Evolutionary conservation across 2,113 vertebrate genomes (phyloP), one percentile per base, ranked within the genome.

Genomic region (Caranx melampygus): DNA sequence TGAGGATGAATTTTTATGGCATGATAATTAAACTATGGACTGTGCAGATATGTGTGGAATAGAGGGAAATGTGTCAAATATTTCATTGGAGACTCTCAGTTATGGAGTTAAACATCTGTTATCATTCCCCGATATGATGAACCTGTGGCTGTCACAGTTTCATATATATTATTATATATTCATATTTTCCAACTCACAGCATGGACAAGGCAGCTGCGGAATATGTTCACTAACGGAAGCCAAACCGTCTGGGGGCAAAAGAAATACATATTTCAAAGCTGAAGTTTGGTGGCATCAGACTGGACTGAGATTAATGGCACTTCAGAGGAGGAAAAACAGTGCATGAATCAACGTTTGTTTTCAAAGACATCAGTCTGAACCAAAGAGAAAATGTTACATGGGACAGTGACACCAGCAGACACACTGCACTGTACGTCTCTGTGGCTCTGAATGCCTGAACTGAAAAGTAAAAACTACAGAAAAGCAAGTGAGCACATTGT

Each of bases 181-280:
- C 84, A 75, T 82, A 61, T 67, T 67, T 40, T 85, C 58, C 37
- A 42, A 42, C 55, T 76, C n/a, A 18, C 16, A 58, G 72, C 54
- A n/a, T 59, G 44, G 59, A 70, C 33, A 44, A 75, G 10, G 37
- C 60, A 63, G 70, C 67, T 83, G 72, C 55, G 73, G 58, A 72
- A 66, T 33, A 26, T 44, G 72, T 47, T 70, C 66, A 34, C 20
- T 5, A 51, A 40, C 64, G 57, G 67, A 80, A 72, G 61, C 65
- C 66, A 79, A 69, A 62, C 47, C 72, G 78, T 76, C 75, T 60
- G 55, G 6, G 66, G 65, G 35, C 14, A 72, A 75, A 86, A 75
- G n/a, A 75, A 59, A 47, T 64, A 12, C 71, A 70, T 37, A 82
- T 74, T 79, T 84, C 49, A 68, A 13, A 34, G 26, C 35, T 61